A percentile compares a stretch with the other conserved stretches of the same genome.
Evolutionary conservation across 1,140 invertebrate genomes (phyloP).

Genomic region (Oppia nitens): DNA sequence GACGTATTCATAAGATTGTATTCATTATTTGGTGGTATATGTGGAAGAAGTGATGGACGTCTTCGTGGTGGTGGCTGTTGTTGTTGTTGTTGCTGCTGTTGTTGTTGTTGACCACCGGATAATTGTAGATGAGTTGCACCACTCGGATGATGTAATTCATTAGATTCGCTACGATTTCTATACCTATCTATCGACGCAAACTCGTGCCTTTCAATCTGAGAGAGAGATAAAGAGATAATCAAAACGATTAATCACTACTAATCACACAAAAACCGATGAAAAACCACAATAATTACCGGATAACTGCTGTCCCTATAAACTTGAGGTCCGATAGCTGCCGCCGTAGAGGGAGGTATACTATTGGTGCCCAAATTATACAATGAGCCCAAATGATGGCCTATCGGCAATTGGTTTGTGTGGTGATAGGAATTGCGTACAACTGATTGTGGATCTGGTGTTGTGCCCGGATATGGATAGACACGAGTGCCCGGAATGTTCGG

Average conservation of each 20-base stretch:
- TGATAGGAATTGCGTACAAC: not conserved
- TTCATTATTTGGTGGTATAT: not conserved
- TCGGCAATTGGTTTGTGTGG: not conserved
- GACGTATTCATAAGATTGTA: not conserved
- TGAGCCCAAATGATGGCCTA: not conserved
- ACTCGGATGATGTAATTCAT: not conserved
- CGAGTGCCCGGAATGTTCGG: not conserved
- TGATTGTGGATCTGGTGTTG: not conserved
- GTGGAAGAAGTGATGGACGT: not conserved
- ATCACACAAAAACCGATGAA: too few relatives aligned
- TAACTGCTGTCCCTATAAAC: not conserved
- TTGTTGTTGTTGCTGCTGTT: not conserved
- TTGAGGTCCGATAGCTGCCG: not conserved
- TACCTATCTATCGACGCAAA: not conserved
- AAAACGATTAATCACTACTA: too few relatives aligned
- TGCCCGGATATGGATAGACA: not conserved
- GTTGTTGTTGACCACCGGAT: not conserved
- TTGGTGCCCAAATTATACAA: not conserved
- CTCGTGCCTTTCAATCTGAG: not conserved
- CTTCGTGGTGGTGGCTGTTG: not conserved
- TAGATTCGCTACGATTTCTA: not conserved
- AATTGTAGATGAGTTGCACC: not conserved
- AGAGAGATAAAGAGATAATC: too few relatives aligned
- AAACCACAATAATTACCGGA: not conserved
- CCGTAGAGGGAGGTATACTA: not conserved